These are phyloP conservation scores for Drosophila barbarae DNA, from an alignment of 2,888 invertebrate genomes.

Conservation along the genomic window DNA sequence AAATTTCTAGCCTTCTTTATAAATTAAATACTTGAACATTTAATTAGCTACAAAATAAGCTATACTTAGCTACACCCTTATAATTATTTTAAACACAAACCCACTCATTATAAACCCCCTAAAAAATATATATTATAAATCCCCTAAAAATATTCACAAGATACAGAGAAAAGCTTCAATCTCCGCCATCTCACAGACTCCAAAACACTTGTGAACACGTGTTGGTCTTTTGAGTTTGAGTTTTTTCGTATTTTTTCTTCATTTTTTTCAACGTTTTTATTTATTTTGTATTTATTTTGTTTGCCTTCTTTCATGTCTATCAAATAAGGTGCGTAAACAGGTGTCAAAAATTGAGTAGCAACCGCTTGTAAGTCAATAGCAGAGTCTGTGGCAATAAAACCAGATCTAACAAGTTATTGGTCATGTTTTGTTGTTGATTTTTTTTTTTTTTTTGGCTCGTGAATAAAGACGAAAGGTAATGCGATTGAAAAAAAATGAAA, in stretches of 20 bases:
- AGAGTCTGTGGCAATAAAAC: constrained; percentile 28
- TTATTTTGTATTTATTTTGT: neutral
- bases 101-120: neutral
- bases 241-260: constrained; percentile 1
- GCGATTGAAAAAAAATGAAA: constrained; percentile 8
- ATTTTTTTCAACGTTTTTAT: neutral
- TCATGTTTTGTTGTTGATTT: constrained; percentile 13
- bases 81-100: neutral
- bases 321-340: constrained; percentile 57
- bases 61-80: neutral
- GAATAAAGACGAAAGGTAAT: constrained; percentile 14
- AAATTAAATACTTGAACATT: neutral
- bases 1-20: neutral
- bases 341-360: constrained; percentile 52
- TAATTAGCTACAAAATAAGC: neutral
- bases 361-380: constrained; percentile 31
- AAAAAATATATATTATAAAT: neutral
- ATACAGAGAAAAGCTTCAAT: constrained; percentile 10
- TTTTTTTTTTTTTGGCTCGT: constrained; percentile 9
- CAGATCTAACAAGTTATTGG: constrained; percentile 52
- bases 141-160: neutral
- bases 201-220: constrained; percentile 34
- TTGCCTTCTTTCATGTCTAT: constrained; percentile 20
- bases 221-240: constrained; percentile 13
- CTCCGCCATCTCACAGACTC: constrained; percentile 16